phyloP scores from a whole-genome alignment of 2,797 vertebrate genomes.

The Knipowitschia caucasica region DNA sequence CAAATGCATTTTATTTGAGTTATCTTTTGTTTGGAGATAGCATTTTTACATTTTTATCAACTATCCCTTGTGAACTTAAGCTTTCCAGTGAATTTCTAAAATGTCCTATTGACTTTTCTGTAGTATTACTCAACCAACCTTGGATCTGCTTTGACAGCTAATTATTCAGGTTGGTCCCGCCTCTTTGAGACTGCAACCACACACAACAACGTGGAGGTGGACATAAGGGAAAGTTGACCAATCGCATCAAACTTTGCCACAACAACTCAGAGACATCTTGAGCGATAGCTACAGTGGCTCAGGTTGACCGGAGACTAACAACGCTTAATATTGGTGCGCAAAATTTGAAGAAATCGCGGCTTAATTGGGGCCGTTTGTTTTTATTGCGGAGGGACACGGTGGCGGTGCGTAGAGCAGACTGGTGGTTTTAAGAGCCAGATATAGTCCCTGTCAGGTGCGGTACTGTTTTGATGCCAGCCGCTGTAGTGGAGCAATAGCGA shows the following conservation, averaged over 20 bases:
- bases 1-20: too few species aligned
- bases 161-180: conserved; percentile 18
- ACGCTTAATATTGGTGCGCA: conserved; percentile 7
- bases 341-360: conserved; percentile 9
- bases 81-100: neutral
- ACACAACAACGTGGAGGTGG: conserved; percentile 26
- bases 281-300: conserved; percentile 29
- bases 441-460: conserved; percentile 61
- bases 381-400: neutral
- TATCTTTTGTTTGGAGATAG: too few species aligned
- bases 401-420: conserved; percentile 5
- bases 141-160: conserved; percentile 48
- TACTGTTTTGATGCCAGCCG: conserved; percentile 67
- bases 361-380: neutral
- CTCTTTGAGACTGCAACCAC: conserved; percentile 43
- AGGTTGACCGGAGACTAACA: conserved; percentile 30
- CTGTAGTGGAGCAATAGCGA: conserved; percentile 58
- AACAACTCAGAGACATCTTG: conserved; percentile 35
- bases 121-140: conserved; percentile 61
- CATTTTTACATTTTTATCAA: neutral
- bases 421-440: conserved; percentile 41
- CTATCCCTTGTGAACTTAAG: neutral
- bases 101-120: neutral
- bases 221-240: conserved; percentile 37
- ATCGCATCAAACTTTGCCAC: conserved; percentile 51